Percentiles rank a stretch among this genome's conserved stretches.
Evolutionary conservation across 1,140 invertebrate species (phyloP).

Genomic region (Chrysomallon squamiferum): DNA sequence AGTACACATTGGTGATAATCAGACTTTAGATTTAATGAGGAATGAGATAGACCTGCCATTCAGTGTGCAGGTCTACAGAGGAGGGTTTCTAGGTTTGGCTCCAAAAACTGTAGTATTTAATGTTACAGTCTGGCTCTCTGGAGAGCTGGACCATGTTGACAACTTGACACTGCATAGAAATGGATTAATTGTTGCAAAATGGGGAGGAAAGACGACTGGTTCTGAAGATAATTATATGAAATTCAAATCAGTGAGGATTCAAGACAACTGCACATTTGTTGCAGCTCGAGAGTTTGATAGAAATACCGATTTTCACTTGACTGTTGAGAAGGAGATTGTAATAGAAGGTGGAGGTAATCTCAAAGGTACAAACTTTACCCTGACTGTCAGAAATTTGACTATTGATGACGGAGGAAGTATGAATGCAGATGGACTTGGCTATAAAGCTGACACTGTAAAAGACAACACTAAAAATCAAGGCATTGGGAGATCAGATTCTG

Average conservation of each 20-base stretch:
- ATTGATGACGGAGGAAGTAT: conserved; percentile 49
- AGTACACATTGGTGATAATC: conserved; percentile 39
- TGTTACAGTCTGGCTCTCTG: no score
- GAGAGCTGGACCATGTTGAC: no score
- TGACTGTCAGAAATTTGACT: conserved; percentile 38
- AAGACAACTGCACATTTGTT: conserved; percentile 43
- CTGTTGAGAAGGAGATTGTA: conserved; percentile 25
- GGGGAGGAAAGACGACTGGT: no score
- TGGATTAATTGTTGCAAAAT: no score
- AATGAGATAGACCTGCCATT: no score
- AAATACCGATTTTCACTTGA: conserved; percentile 27
- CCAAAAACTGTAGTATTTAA: no score
- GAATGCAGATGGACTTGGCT: conserved; percentile 40
- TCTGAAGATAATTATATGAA: conserved; percentile 19
- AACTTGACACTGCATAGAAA: no score
- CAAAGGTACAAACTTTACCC: conserved; percentile 35
- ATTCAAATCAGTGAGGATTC: conserved; percentile 39
- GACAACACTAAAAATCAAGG: conserved; percentile 32
- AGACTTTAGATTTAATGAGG: no score
- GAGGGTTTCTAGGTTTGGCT: no score
- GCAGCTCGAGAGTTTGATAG: conserved; percentile 33
- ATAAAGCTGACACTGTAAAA: conserved; percentile 24
- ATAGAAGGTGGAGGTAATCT: conserved; percentile 50
- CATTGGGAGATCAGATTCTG: conserved; percentile 22
- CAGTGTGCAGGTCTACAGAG: no score